Evolutionary conservation across 2,113 vertebrate genomes (phyloP), one percentile per base, ranked within the genome.

Genomic region (Thunnus maccoyii): DNA sequence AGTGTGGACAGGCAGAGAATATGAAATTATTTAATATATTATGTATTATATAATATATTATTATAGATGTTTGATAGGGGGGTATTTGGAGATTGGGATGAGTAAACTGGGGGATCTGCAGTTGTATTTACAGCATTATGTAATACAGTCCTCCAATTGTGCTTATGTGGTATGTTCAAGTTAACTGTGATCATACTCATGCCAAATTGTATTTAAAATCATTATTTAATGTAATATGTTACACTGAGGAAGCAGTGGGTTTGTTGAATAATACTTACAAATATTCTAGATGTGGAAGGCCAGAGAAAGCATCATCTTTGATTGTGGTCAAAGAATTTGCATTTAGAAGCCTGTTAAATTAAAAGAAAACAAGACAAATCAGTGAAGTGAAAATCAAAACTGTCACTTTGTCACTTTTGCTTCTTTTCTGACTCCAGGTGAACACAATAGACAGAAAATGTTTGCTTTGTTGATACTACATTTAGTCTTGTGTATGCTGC

Each of bases 211-310:
- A 46, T 2, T 41, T 6, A 58, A 36, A 51, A 2, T 8, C 2
- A 61, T 13, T 3, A 47, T 8, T 9, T n/a, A 0, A 51, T 50
- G 64, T 68, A 3, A 46, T 3, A 16, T 9, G 36, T 57, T 12
- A 5, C 16, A 61, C 15, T 3, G 32, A 41, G 14, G 18, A 17
- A 56, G 8, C 18, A 55, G 17, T 3, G 18, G 5, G 2, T 51
- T 16, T 46, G 17, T 27, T 17, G 14, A 57, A 64, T 16, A 80
- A 41, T 82, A 98, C 98, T 99, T 93, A 99, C 98, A 99, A 90
- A 94, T 99, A 99, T 84, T 99, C 98, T 0, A 99, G 96, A 87
- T 97, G 97, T 84, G 97, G 97, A 77, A 99, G 97, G 41, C 97
- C 98, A 82, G 96, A 96, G 82, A 99, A 99, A 7, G 98, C 97